Conservation (phyloP, 2,113 vertebrate genomes). For the Neolamprologus hecqui region DNA sequence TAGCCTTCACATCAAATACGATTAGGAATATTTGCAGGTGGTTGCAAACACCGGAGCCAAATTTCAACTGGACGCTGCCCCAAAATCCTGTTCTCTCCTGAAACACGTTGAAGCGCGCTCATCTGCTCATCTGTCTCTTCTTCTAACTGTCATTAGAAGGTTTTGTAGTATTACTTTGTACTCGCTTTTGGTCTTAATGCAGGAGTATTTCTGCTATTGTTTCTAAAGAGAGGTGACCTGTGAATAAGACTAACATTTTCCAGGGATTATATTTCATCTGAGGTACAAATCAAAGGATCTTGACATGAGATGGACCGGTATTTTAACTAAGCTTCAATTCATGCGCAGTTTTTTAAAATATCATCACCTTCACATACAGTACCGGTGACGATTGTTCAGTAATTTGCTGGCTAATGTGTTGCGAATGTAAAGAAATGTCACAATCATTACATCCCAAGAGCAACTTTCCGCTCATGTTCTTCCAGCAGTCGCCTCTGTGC, state of each 20-base stretch:
- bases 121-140: not conserved
- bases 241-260: not conserved
- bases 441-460: not conserved
- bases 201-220: constrained; percentile 2
- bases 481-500: not conserved
- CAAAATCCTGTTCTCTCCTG: not conserved
- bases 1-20: not conserved
- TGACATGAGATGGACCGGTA: not conserved
- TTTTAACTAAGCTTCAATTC: not conserved
- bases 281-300: not conserved
- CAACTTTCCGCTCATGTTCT: not conserved
- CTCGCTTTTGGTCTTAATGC: not conserved
- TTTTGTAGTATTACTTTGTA: not conserved
- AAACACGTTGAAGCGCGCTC: not conserved
- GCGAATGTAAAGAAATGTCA: not conserved
- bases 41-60: not conserved
- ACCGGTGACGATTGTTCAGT: not conserved
- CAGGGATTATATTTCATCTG: not conserved
- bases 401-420: not conserved
- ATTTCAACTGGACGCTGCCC: not conserved
- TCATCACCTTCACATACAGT: not conserved
- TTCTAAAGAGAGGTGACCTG: not conserved
- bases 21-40: not conserved
- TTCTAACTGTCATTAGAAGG: not conserved
- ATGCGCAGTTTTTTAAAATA: not conserved